Evolutionary conservation across 1,140 invertebrate species (phyloP), one percentile per base, ranked within the genome.

Genomic region (Drosophila pallidifrons): DNA sequence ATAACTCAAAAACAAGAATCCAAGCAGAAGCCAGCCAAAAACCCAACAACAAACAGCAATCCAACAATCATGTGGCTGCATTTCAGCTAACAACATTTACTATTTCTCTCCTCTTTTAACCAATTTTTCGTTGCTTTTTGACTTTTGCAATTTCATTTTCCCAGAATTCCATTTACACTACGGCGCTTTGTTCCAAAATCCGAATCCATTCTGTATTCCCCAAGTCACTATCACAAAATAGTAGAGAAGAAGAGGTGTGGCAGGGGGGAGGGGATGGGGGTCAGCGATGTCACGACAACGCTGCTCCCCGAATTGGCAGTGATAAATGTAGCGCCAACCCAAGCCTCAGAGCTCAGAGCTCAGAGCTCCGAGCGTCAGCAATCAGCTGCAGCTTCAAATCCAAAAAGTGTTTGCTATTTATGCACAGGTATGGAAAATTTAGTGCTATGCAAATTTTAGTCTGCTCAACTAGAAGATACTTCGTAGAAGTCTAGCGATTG

Each of bases 401-500:
- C 77, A 64, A 81, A 87, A 88, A 87, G 80, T 83, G 83, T 88
- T 83, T 83, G 73, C 85, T 89, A 87, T 87, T 87, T 87, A 87
- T 87, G 83, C 74, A 55, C 80, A 88, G 83, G 77, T 87, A 81
- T 60, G 67, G 28, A 75, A 64, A 51, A 81, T 47, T 32, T 35
- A 13, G 7, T 51, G n/a, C 61, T 49, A 43, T 6, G 55, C 55
- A 68, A 10, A 32, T 32, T 1, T 1, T 5, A 28, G 13, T 13
- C 10, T 30, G 57, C n/a, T 10, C 3, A 13, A 74, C 38, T 55
- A 30, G 2, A 0, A 30, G 49, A 49, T 61, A 38, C 30, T 25
- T 10, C 13, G 25, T 43, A 32, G 30, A 3, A 13, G 3, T 38
- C 35, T 0, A 4, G 20, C 20, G 20, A 25, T 25, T 20, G 20